These are phyloP conservation scores for Enteromius paludinosus DNA, from an alignment of 2,797 vertebrate species.

Conservation along the genomic window DNA sequence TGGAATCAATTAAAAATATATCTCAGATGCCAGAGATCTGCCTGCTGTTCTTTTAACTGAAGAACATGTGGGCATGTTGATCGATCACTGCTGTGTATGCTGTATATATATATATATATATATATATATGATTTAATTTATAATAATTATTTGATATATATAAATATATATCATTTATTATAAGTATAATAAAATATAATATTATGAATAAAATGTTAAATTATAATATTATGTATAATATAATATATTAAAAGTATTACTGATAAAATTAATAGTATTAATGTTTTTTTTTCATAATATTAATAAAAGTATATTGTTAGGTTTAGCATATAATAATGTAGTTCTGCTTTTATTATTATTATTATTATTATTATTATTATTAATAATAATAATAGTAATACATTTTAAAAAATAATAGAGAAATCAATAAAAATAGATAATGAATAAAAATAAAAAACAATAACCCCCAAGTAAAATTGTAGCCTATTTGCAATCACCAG, in stretches of 20 bases:
- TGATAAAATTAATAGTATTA: neutral
- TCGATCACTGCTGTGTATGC: neutral
- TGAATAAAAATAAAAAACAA: neutral
- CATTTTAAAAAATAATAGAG: too few species aligned
- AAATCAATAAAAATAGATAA: neutral
- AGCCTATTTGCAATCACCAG: neutral
- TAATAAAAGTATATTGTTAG: neutral
- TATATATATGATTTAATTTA: neutral
- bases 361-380: neutral
- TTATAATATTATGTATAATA: too few species aligned
- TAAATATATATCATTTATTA: too few species aligned
- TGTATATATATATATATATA: too few species aligned
- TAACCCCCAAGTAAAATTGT: neutral
- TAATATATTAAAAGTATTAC: neutral
- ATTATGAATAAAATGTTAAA: too few species aligned
- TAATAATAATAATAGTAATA: neutral
- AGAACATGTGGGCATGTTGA: neutral
- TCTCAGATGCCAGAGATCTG: neutral
- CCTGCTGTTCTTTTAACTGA: neutral
- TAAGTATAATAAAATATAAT: too few species aligned
- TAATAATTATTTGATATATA: too few species aligned
- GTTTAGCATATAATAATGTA: neutral
- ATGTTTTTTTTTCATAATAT: neutral
- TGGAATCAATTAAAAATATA: neutral
- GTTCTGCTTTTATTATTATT: neutral